phyloP scores from a whole-genome alignment of 2,888 invertebrate species.

The Athetis lepigone region DNA sequence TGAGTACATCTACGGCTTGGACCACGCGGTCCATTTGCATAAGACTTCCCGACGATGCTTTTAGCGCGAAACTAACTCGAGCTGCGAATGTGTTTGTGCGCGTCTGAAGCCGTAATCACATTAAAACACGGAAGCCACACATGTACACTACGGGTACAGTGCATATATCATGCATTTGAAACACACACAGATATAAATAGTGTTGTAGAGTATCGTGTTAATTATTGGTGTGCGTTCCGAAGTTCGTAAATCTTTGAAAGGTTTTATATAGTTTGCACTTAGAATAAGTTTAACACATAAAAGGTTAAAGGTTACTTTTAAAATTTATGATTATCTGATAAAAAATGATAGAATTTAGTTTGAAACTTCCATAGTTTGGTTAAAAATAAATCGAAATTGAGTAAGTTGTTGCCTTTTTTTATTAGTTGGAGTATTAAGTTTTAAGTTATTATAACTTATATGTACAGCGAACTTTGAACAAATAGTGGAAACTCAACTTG shows the following conservation, averaged over 20 bases:
- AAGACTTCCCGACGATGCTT: conserved; percentile 59
- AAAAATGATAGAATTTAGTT: neutral
- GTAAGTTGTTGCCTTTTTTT: no score
- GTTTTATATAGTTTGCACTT: neutral
- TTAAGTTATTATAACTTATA: no score
- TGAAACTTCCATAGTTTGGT: neutral
- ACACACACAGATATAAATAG: neutral
- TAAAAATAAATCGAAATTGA: no score
- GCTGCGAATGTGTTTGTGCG: conserved; percentile 42
- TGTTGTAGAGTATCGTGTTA: neutral
- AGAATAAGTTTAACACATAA: neutral
- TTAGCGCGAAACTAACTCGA: conserved; percentile 57
- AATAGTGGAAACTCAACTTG: no score
- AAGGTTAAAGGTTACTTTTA: neutral
- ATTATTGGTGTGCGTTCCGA: conserved; percentile 10
- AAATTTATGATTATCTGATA: neutral
- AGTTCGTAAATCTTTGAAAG: conserved; percentile 2
- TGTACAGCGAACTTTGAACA: no score
- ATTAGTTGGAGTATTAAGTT: no score
- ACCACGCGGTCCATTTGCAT: conserved; percentile 56
- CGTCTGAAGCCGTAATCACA: conserved; percentile 42
- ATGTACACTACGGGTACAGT: conserved; percentile 1
- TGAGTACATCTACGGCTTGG: conserved; percentile 39
- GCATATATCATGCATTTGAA: conserved; percentile 12
- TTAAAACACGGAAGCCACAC: conserved; percentile 45